phyloP scores from a whole-genome alignment of 2,113 vertebrate species.

The Periophthalmus modestus region DNA sequence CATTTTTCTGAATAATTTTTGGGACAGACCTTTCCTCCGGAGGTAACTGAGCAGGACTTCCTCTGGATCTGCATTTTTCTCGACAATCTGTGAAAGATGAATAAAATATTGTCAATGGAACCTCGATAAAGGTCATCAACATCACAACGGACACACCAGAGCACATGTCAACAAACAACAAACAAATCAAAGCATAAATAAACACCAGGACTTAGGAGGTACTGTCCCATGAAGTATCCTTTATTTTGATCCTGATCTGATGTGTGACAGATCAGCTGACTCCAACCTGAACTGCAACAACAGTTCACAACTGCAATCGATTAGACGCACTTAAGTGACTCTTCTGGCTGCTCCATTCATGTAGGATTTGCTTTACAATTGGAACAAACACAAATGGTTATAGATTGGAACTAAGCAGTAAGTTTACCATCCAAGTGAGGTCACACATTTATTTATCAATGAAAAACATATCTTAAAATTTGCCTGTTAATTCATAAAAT shows the following conservation, averaged over 20 bases:
- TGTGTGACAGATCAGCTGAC: neutral
- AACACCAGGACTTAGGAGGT: neutral
- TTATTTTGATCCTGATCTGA: neutral
- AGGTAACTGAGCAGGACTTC: constrained; percentile 17
- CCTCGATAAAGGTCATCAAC: neutral
- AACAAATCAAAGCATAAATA: no score
- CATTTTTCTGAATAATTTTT: neutral
- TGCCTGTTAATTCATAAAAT: no score
- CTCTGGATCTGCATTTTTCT: constrained; percentile 21
- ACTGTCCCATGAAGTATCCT: neutral
- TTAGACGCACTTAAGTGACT: neutral
- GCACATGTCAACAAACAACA: neutral
- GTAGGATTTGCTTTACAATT: neutral
- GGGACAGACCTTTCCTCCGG: constrained; percentile 18
- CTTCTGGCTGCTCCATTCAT: neutral
- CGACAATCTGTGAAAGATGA: constrained; percentile 3
- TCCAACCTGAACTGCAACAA: neutral
- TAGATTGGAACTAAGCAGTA: neutral
- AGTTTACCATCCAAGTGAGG: neutral
- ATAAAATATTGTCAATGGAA: neutral
- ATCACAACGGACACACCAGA: neutral
- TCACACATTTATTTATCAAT: neutral
- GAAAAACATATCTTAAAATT: neutral
- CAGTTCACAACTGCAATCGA: neutral
- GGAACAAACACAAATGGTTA: neutral